Percentiles rank a stretch among this genome's conserved stretches.
Conservation (phyloP, 2,797 vertebrate genomes). For the Argya squamiceps region DNA sequence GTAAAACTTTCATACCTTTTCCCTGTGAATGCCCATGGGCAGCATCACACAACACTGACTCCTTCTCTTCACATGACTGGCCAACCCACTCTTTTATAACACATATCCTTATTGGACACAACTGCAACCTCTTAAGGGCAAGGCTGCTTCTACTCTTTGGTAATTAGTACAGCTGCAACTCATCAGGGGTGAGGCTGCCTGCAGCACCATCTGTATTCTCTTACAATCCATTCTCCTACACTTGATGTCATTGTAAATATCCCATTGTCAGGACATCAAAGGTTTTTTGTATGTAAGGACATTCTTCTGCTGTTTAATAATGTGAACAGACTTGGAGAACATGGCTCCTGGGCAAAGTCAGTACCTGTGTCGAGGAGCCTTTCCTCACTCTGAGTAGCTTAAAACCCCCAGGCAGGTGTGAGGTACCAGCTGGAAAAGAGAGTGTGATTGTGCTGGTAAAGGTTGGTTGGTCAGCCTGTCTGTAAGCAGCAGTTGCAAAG, state of each 20-base stretch:
- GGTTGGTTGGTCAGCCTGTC: neutral
- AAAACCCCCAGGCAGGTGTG: neutral
- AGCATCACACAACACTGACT: neutral
- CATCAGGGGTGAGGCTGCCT: neutral
- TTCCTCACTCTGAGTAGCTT: neutral
- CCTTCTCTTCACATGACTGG: too few relatives aligned
- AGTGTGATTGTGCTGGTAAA: neutral
- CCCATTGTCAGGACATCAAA: rapidly evolving
- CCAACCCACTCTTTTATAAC: neutral
- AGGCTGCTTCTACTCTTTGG: neutral
- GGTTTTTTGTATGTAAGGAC: neutral
- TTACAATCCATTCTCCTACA: neutral
- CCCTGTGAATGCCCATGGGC: neutral
- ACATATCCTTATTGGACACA: neutral
- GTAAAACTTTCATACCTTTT: neutral
- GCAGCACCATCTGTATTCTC: neutral
- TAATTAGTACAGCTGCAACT: neutral
- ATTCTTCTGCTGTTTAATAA: neutral
- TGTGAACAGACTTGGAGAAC: neutral
- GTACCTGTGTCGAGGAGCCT: neutral
- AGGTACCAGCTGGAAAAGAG: neutral
- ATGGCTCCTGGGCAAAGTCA: neutral
- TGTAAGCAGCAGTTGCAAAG: neutral
- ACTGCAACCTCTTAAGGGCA: neutral
- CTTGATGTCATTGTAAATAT: neutral